Evolutionary conservation across 1,140 invertebrate species (phyloP), one percentile per base, ranked within the genome.

Genomic region (Nephotettix cincticeps): DNA sequence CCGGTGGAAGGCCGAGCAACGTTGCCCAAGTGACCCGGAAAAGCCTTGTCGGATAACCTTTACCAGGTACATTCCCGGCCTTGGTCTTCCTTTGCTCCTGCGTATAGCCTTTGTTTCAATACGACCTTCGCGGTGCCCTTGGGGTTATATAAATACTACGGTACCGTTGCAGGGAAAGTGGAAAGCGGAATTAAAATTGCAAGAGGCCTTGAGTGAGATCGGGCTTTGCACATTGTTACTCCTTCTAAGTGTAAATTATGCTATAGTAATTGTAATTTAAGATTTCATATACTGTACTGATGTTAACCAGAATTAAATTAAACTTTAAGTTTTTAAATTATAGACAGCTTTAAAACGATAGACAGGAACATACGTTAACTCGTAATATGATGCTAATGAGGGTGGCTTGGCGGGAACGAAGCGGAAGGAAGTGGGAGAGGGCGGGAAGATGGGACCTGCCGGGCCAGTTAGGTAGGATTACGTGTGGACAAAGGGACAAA

Each of bases 21-120:
- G 32, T 51, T 66, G 58, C 75, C 58, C 61, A 58, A 23, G 64
- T 28, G 27, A 29, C 23, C 56, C 56, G 56, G 56, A 61, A 61
- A n/a, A 51, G 13, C 56, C 56, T 61, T 61, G 56, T 25, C 21
- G 4, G 21, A n/a, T 61, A 61, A 61, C 56, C 56, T 61, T 61
- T 61, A 61, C 56, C 56, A 19, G 17, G 2, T 25, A 61, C 56
- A 61, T 61, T 61, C 21, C 28, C 25, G 56, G 56, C 56, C 56
- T 28, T 28, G 23, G 27, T 25, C 23, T 4, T 23, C 56, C 21
- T 61, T 19, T 19, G 47, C 47, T 21, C 21, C n/a, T 11, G 3
- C 47, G 3, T n/a, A 4, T 25, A 6, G 11, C 25, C 56, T 61
- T 29, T 61, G 27, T 25, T 61, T 27, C 56, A 9, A 61, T 11